phyloP scores from a whole-genome alignment of 2,888 invertebrate species.

The Agapostemon virescens region DNA sequence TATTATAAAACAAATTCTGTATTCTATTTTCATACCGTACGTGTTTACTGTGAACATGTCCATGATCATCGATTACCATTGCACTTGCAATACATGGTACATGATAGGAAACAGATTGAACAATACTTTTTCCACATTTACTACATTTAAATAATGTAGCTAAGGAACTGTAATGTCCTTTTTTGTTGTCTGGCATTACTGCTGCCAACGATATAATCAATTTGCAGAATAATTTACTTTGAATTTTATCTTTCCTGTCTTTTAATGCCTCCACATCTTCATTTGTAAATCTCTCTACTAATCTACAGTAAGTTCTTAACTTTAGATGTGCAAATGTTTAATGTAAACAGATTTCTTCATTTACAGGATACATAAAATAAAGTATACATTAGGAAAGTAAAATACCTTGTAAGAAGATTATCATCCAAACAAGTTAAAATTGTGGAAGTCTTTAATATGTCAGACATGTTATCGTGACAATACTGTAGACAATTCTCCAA shows the following conservation, averaged over 20 bases:
- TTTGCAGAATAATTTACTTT: conserved; percentile 91
- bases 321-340: background rate
- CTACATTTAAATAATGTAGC: conserved; percentile 89
- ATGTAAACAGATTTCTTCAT: conserved; percentile 12
- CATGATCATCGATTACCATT: conserved; percentile 88
- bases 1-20: background rate
- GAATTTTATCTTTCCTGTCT: conserved; percentile 94
- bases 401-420: conserved; percentile 79
- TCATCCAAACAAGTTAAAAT: conserved; percentile 93
- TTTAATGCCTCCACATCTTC: conserved; percentile 91
- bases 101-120: conserved; percentile 86
- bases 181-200: conserved; percentile 87
- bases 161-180: conserved; percentile 91
- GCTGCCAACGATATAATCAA: conserved; percentile 89
- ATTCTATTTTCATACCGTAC: conserved; percentile 81
- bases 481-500: conserved; percentile 92
- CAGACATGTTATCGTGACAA: conserved; percentile 92
- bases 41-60: conserved; percentile 87
- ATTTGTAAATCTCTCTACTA: conserved; percentile 94
- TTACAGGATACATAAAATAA: background rate
- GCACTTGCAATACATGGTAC: conserved; percentile 88
- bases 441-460: conserved; percentile 91
- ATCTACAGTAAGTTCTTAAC: conserved; percentile 80
- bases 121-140: conserved; percentile 88
- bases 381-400: conserved; percentile 1